Evolutionary conservation across 2,888 invertebrate species (phyloP), one percentile per base, ranked within the genome.

Genomic region (Oegoconia quadripuncta): DNA sequence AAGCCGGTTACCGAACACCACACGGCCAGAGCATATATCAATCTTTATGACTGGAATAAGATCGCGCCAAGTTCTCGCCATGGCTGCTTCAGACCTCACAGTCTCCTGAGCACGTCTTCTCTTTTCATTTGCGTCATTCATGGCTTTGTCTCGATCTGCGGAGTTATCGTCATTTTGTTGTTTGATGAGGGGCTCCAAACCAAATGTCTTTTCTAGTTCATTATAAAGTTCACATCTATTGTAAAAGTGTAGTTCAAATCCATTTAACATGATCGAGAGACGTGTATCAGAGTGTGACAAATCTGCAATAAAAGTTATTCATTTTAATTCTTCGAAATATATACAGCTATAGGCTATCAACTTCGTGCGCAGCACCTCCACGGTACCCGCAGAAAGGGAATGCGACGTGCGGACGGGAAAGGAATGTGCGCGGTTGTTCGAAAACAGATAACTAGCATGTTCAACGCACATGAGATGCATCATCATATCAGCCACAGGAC

Each of bases 1-100:
- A 46, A 97, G 86, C 45, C 96, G 92, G 83, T 99, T 99, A 20
- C 99, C 99, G 77, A 98, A 97, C 3, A 98, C 96, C 48, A 98
- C 89, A 46, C 97, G 92, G 32, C 97, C 97, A 20, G 95, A 93
- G 55, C 95, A 95, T 34, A 99, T 92, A 70, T 98, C 98, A 50
- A 97, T 90, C 88, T 98, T 98, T 45, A 97, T 97, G 37, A 98
- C 97, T 22, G 98, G 98, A 65, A 98, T 96, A 51, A 98, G 90
- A 84, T 98, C 97, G 48, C 98, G 89, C 98, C 98, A 98, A 2
- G 96, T 95, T 52, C 95, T 90, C 3, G 95, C 95, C 84, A 95
- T 93, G 44, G 94, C 94, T 6, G 95, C 95, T 64, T 95, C 95
- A 1, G 95, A 93, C 51, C 93, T 88, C 46, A 86, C 88, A 0